Evolutionary conservation across 2,797 vertebrate genomes (phyloP), one percentile per base, ranked within the genome.

Genomic region (Paedocypris micromegethes): DNA sequence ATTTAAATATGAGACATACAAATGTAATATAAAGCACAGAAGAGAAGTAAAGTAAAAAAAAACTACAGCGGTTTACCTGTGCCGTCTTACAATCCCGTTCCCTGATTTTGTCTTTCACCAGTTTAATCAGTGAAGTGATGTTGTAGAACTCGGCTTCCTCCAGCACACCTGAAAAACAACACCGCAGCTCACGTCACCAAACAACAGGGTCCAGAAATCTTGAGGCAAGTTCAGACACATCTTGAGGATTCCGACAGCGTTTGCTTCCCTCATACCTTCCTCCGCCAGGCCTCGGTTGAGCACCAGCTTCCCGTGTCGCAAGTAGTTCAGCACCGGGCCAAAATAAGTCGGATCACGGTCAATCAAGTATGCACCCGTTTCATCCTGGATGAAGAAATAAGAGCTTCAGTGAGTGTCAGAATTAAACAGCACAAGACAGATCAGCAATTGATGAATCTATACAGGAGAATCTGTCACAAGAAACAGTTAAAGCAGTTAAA

Each of bases 91-190:
- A 90, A 83, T 93, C 92, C 84, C 91, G 84, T 76, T 93, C 92
- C 85, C 92, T 88, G 81, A 94, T 92, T 86, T 89, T 91, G 82
- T 93, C 92, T 83, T 94, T 93, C 76, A 93, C 86, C 52, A 94
- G 84, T 82, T 91, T 92, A 82, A 94, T 94, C 85, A 94, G 78
- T 56, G 91, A 93, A 66, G 91, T 93, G 81, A 94, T 93, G 78
- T 94, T 94, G 81, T 94, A 94, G 82, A 94, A 94, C 74, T 94
- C 92, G 1, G 92, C 92, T 82, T 94, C 92, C 80, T 94, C 92
- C 79, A 94, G 83, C 49, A 93, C 90, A 75, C 92, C 92, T 94
- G 50, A 5, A 2, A 7, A 4, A 51, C 5, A 6, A 44, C 46
- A 66, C 41, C 23, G 23, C 23, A 23, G 23, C 23, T 23, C 23